Percentiles rank a stretch among this genome's conserved stretches.
These are phyloP conservation scores for Falco cherrug DNA, from an alignment of 2,797 vertebrate genomes.

Conservation along the genomic window DNA sequence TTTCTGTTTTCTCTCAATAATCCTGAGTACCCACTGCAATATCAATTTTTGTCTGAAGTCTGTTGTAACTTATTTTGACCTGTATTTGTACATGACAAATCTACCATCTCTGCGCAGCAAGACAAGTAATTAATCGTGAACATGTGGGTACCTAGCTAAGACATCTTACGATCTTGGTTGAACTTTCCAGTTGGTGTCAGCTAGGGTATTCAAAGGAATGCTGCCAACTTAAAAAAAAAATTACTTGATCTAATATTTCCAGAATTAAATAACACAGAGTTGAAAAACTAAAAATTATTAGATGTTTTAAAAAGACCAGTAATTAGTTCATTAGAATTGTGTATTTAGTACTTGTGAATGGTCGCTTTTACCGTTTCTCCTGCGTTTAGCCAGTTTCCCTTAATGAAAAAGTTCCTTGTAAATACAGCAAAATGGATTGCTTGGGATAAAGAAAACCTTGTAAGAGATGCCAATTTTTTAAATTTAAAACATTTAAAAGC, in stretches of 20 bases:
- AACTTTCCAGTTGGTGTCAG: neutral
- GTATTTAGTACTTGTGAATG: neutral
- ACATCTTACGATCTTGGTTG: neutral
- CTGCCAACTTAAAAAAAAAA: neutral
- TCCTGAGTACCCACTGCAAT: neutral
- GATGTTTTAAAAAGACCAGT: neutral
- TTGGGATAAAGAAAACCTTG: neutral
- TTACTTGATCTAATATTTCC: neutral
- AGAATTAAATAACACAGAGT: neutral
- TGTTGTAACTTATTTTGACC: neutral
- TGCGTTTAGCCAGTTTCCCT: neutral
- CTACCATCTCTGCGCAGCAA: neutral
- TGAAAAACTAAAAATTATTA: neutral
- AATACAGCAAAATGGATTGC: neutral
- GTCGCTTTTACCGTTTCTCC: neutral
- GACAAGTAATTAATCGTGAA: neutral
- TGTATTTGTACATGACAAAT: neutral
- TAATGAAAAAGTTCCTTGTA: neutral
- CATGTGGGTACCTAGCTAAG: neutral
- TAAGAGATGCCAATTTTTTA: neutral
- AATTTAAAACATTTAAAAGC: neutral
- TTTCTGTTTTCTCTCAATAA: neutral
- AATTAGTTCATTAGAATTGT: neutral
- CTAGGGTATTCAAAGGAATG: neutral
- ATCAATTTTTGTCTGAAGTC: neutral